Evolutionary conservation across 2,888 invertebrate species (phyloP), one percentile per base, ranked within the genome.

Genomic region (Stomorhina lunata): DNA sequence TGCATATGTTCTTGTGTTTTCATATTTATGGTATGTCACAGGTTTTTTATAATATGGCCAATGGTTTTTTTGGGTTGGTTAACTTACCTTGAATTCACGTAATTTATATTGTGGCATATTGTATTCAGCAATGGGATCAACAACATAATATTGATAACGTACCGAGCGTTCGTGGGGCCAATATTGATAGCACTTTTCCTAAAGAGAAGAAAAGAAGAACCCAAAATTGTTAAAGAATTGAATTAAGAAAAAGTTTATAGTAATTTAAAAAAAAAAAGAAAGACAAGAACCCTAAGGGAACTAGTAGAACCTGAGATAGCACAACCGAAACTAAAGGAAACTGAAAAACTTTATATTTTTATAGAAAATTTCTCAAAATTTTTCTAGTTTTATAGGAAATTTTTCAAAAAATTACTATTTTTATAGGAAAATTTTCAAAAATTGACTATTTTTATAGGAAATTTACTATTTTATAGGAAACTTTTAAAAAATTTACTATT

Each of bases 91-190:
- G 92, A 99, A 99, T 92, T 99, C 99, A 87, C 99, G 94, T 89
- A 99, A 93, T 89, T 99, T 98, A 91, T 99, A 99, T 91, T 98
- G 98, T 32, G 99, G 98, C 99, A 99, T 99, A 91, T 99, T 99
- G 92, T 99, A 99, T 91, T 99, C 99, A 5, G 99, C 98, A 88
- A 99, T 99, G 10, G 99, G 99, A 92, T 99, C 99, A 22, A 99
- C 99, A 55, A 99, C 99, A 91, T 98, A 98, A 92, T 97, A 98
- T 90, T 98, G 98, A 92, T 99, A 99, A 83, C 99, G 95, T 45
- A 98, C 97, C 32, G 98, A 98, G 87, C 99, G 94, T 90, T 99
- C 99, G 87, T 97, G 97, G 0, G 99, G 99, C 99, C 99, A 99
- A 92, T 99, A 99, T 91, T 99, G 99, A 91, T 97, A 98, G 90